phyloP scores from a whole-genome alignment of 2,113 vertebrate species.

The Xiphophorus maculatus region DNA sequence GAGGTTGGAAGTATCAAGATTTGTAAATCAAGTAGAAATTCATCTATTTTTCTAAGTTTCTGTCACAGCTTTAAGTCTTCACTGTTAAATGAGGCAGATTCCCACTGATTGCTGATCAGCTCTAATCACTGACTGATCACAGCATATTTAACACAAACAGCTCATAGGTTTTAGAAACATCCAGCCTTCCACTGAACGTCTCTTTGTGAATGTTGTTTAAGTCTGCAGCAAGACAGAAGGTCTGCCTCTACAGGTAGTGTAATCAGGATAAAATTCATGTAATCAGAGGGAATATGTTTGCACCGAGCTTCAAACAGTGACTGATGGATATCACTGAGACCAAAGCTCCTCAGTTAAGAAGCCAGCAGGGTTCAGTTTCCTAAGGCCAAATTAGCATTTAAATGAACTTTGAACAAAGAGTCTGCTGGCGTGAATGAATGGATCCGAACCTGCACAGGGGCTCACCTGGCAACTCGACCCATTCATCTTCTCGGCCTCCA shows the following conservation, averaged over 20 bases:
- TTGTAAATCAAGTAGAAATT: too few species aligned
- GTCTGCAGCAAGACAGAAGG: background rate
- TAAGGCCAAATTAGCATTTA: conserved; percentile 31
- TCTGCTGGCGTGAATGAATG: conserved; percentile 9
- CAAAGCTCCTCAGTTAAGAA: background rate
- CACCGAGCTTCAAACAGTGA: background rate
- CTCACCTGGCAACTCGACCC: conserved; percentile 5
- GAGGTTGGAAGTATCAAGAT: too few species aligned
- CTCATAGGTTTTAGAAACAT: too few species aligned
- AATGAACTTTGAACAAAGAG: conserved; percentile 25
- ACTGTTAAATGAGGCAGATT: too few species aligned
- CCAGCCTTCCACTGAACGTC: too few species aligned
- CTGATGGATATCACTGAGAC: conserved; percentile 7
- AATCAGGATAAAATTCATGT: background rate
- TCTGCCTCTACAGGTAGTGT: background rate
- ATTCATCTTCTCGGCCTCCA: background rate
- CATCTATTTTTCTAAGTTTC: background rate
- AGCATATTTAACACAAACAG: too few species aligned
- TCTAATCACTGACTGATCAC: too few species aligned
- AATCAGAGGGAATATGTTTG: conserved; percentile 1
- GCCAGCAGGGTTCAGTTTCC: background rate
- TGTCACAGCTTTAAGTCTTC: too few species aligned
- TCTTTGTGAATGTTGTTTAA: too few species aligned
- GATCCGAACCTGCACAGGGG: background rate
- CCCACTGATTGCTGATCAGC: too few species aligned